phyloP scores from a whole-genome alignment of 2,888 invertebrate species.

The Conomelus anceps region DNA sequence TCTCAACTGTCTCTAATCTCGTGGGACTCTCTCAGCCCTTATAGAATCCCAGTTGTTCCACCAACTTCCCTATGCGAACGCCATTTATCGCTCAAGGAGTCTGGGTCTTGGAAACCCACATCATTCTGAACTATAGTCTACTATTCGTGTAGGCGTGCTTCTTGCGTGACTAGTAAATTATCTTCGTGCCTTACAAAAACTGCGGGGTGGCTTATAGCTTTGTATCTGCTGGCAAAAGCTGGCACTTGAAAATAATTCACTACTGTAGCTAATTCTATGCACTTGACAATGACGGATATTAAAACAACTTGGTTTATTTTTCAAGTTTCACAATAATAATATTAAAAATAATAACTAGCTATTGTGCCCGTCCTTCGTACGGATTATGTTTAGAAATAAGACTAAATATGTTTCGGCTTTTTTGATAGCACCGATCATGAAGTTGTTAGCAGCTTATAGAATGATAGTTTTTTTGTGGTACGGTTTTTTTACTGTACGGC shows the following conservation, averaged over 20 bases:
- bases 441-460: too few relatives aligned
- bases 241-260: not conserved
- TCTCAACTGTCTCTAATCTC: not conserved
- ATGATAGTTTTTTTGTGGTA: too few relatives aligned
- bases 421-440: too few relatives aligned
- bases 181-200: not conserved
- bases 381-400: too few relatives aligned
- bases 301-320: too few relatives aligned
- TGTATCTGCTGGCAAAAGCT: not conserved
- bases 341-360: too few relatives aligned
- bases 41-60: not conserved
- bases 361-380: too few relatives aligned
- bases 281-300: not conserved
- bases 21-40: not conserved
- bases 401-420: too few relatives aligned
- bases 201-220: not conserved
- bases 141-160: not conserved
- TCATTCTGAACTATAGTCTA: not conserved
- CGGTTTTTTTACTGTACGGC: too few relatives aligned
- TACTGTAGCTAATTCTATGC: not conserved
- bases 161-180: not conserved
- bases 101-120: not conserved
- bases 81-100: not conserved
- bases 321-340: too few relatives aligned
- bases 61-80: not conserved